A percentile compares a stretch with the other conserved stretches of the same genome.
Conservation (phyloP, 2,797 vertebrate species). For the Rhincodon typus region DNA sequence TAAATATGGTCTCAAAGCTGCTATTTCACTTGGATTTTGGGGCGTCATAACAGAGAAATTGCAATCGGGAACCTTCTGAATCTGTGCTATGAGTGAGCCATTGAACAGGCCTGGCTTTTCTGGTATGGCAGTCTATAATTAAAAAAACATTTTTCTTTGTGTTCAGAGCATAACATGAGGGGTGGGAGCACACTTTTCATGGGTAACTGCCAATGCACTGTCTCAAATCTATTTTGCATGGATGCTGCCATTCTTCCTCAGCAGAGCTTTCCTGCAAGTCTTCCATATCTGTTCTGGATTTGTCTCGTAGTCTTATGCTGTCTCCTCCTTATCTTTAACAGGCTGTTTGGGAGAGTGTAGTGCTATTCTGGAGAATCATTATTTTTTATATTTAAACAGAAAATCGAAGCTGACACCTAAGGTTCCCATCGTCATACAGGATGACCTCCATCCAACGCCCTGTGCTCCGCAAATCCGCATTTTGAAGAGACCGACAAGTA, state of each 20-base stretch:
- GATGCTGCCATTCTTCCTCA: neutral
- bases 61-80: neutral
- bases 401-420: slow-evolving; percentile 77
- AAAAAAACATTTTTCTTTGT: neutral
- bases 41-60: neutral
- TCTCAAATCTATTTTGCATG: neutral
- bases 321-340: neutral
- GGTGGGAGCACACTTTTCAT: neutral
- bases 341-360: neutral
- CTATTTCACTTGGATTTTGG: neutral
- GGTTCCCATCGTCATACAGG: slow-evolving; percentile 87
- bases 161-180: neutral
- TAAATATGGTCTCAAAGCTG: neutral
- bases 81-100: neutral
- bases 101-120: neutral
- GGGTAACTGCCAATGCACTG: neutral
- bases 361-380: neutral
- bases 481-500: slow-evolving; percentile 85
- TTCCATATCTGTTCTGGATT: neutral
- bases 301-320: neutral
- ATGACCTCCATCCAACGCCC: slow-evolving; percentile 76
- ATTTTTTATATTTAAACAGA: slow-evolving; percentile 52
- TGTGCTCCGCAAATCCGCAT: slow-evolving; percentile 92
- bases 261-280: neutral
- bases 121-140: neutral